These are phyloP conservation scores for Zelostemma sp. DNA, from an alignment of 1,140 invertebrate species.

Conservation along the genomic window DNA sequence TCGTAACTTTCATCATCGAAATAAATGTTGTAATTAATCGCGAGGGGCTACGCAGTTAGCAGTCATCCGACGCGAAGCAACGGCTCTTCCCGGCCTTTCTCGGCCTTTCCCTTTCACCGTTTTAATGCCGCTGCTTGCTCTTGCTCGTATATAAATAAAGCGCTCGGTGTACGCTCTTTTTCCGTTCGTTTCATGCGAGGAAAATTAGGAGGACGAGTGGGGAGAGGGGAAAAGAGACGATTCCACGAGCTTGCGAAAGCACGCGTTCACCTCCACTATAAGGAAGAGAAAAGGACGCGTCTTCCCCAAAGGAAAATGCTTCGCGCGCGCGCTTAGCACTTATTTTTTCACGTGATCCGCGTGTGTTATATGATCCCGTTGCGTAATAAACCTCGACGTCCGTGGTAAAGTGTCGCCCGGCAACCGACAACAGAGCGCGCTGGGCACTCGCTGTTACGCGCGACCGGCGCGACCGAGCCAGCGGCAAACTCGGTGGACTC, in stretches of 20 bases:
- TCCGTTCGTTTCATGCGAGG: constrained; percentile 11
- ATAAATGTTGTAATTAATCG: constrained; percentile 47
- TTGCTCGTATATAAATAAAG: constrained; percentile 12
- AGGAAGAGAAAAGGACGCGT: too few relatives aligned
- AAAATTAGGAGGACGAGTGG: not conserved
- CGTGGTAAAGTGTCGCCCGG: constrained; percentile 39
- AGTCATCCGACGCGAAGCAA: constrained; percentile 25
- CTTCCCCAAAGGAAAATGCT: too few relatives aligned
- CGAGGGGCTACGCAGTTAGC: constrained; percentile 17
- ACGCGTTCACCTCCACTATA: constrained; percentile 32
- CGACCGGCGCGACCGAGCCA: constrained; percentile 11
- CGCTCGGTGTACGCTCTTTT: constrained; percentile 16
- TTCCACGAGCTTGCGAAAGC: not conserved
- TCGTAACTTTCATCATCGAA: too few relatives aligned
- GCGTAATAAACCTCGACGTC: constrained; percentile 35
- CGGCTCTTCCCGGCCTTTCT: constrained; percentile 29
- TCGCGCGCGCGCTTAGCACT: constrained; percentile 14
- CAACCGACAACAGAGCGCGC: constrained; percentile 30
- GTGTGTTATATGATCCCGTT: constrained; percentile 45
- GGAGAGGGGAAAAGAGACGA: not conserved
- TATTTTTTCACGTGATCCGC: constrained; percentile 25
- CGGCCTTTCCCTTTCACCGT: constrained; percentile 44
- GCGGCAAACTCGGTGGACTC: not conserved
- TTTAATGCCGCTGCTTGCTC: constrained; percentile 19
- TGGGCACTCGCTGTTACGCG: constrained; percentile 6